phyloP scores from a whole-genome alignment of 2,888 invertebrate genomes.

The Drosophila acutilabella region DNA sequence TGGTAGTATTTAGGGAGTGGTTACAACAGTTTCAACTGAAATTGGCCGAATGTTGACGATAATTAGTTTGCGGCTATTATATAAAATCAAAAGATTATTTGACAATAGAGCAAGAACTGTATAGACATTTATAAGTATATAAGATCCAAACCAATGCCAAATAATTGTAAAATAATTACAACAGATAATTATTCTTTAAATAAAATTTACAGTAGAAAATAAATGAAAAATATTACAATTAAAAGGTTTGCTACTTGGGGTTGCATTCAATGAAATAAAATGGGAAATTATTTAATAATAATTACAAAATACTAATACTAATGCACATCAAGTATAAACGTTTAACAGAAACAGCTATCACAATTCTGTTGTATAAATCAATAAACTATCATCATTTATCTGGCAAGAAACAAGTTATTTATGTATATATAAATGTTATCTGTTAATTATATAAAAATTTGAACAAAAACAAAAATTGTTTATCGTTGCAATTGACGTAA shows the following conservation, averaged over 20 bases:
- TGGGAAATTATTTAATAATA: conserved; percentile 5
- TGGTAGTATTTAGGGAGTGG: too few species aligned
- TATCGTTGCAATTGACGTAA: conserved; percentile 27
- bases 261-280: conserved; percentile 7
- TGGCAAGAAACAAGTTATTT: conserved; percentile 44
- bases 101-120: not conserved
- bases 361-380: conserved; percentile 42
- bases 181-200: not conserved
- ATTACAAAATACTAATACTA: conserved; percentile 34
- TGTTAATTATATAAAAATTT: conserved; percentile 12
- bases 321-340: conserved; percentile 15
- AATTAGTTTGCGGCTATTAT: too few species aligned
- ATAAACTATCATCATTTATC: conserved; percentile 30
- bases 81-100: too few species aligned
- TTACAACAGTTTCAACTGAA: too few species aligned
- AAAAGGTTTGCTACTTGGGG: conserved; percentile 37
- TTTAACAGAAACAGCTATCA: conserved; percentile 53
- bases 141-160: too few species aligned
- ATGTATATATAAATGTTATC: conserved; percentile 1
- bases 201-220: not conserved
- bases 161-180: not conserved
- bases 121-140: too few species aligned
- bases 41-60: too few species aligned
- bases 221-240: conserved; percentile 12
- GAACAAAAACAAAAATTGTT: conserved; percentile 14